Evolutionary conservation across 30 jellyfish, hydroid and myxozoan species (phyloP), one percentile per base, ranked within the genome.

Genomic region (Hydractinia symbiolongicarpus): DNA sequence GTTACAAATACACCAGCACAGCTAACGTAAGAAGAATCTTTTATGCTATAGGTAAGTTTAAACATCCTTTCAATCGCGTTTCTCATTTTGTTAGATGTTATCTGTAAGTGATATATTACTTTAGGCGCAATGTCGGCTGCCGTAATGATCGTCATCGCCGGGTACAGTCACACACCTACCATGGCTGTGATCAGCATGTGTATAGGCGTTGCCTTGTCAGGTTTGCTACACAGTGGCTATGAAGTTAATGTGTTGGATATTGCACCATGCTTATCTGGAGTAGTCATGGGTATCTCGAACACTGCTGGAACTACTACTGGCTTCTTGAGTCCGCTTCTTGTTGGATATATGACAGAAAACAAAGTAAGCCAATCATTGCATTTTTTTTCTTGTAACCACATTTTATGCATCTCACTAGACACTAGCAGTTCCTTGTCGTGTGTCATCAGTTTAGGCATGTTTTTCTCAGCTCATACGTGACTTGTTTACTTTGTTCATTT

Each of bases 221-320:
- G 96, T 7, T 85, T 92, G 5, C 8, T 92, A 77, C 98, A 92
- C 57, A 88, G 96, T 74, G 98, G 98, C 11, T 92, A 92, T 68
- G 98, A 92, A 76, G 98, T 92, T 67, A 92, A 92, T 79, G 80
- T 92, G 14, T 84, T 92, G 21, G 98, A 92, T 64, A 87, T 92
- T 49, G 98, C 98, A 57, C 98, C 98, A 40, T 90, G 94, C 30
- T 89, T 92, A 9, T 83, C 98, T 55, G 98, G 98, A 13, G 81
- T 92, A 66, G 95, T 92, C 14, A 92, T 92, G 98, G 98, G 98
- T 10, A 92, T 92, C 21, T 75, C 93, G 67, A 92, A 92, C 80
- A 92, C 98, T 66, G 96, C 96, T 4, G 98, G 98, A 53, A 92
- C 98, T 16, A 87, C 95, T 4, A 92, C 96, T 13, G 98, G 98